Conservation (phyloP, 2,113 vertebrate species). For the Hypocryptadius cinnamomeus region DNA sequence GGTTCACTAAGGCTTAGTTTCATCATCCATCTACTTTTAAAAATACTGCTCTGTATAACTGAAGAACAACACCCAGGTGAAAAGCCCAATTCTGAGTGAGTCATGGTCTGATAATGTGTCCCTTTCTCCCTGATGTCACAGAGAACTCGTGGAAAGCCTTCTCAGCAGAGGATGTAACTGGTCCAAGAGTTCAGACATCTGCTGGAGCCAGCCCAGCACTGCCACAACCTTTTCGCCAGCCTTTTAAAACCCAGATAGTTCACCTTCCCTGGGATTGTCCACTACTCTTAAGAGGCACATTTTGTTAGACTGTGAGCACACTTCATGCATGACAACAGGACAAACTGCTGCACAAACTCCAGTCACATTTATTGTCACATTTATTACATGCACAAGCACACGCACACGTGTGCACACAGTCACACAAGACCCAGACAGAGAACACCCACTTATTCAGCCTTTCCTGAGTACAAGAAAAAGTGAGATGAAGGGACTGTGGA, state of each 20-base stretch:
- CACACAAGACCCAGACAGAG: not conserved
- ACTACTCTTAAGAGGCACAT: rapidly evolving
- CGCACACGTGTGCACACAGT: rapidly evolving
- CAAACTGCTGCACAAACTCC: not conserved
- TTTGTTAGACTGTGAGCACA: not conserved
- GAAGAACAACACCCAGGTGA: not conserved
- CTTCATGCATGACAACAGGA: not conserved
- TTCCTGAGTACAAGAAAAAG: not conserved
- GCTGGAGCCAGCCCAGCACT: not conserved
- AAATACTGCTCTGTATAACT: not conserved
- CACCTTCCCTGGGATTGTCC: not conserved
- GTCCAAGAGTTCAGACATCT: not conserved
- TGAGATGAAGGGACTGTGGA: not conserved
- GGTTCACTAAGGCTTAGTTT: not conserved
- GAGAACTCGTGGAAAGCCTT: not conserved
- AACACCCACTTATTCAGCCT: not conserved
- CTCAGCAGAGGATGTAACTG: not conserved
- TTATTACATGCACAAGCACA: not conserved
- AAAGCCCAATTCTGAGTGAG: not conserved
- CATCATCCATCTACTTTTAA: not conserved
- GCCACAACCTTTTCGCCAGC: not conserved
- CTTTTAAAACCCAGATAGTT: not conserved
- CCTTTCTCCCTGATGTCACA: not conserved
- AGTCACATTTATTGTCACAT: rapidly evolving
- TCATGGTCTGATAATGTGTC: rapidly evolving